Base-by-base conservation (phyloP, 2,797 vertebrate species). In the Sebastolobus altivelis region DNA sequence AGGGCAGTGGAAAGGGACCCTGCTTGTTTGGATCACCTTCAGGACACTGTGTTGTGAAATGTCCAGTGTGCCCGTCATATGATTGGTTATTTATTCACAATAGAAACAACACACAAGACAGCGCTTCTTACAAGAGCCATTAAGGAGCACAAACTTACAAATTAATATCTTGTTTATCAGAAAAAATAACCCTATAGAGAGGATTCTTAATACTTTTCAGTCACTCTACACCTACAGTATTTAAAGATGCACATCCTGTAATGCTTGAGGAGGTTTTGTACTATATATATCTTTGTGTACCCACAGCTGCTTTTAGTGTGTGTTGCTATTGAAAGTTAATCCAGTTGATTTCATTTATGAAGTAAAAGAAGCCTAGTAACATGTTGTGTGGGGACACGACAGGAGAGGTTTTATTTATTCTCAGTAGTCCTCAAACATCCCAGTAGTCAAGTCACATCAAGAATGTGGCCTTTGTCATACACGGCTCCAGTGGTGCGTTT, bases 21-120 rank as follows among this genome's bases (percentile, higher is more conserved):
- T 77, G 52, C 60, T 78, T 46, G 69, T 65, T 75, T 75, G 10
- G 3, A 54, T 72, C 52, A 33, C 31, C 4, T 40, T 55, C 43
- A 71, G 67, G 27, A 46, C 40, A 38, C 13, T 29, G 25, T 22
- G 31, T 56, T 82, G 9, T 55, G n/a, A 82, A 58, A 55, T 56
- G 54, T 40, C 10, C 13, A 35, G 25, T 38, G 52, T 6, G 52
- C 25, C 0, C 22, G 27, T 68, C 6, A 55, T 52, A 29, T 14
- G 3, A 27, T 78, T 22, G 5, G 11, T 66, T 60, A 16, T 25
- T 49, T 56, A 10, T 71, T 79, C 4, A 65, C 63, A 52, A 1
- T 6, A 12, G 6, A 4, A 61, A 25, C 54, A 49, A 25, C 27
- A 29, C 5, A 54, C 3, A 8, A 72, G 20, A 52, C 11, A n/a